Evolutionary conservation across 2,797 vertebrate genomes (phyloP).

Genomic region (Aeoliscus strigatus): DNA sequence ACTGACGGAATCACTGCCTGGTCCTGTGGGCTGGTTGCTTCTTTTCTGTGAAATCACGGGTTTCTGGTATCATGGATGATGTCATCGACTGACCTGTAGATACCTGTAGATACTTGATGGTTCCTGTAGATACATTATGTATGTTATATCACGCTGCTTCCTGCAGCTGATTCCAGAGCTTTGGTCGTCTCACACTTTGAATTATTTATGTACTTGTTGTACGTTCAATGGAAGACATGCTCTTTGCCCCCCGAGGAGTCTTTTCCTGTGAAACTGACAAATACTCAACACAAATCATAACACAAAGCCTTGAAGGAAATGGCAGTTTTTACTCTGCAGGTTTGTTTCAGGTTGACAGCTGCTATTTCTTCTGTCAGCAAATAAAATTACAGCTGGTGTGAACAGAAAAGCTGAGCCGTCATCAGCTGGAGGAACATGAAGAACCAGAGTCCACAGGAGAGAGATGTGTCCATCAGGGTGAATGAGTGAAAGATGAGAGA

Average conservation of each 20-base stretch:
- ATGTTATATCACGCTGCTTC: slow-evolving; percentile 66
- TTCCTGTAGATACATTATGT: too few relatives aligned
- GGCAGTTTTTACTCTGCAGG: slow-evolving; percentile 37
- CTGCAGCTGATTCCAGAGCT: slow-evolving; percentile 81
- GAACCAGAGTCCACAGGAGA: slow-evolving; percentile 29
- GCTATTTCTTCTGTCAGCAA: slow-evolving; percentile 51
- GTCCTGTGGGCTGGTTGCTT: slow-evolving; percentile 13
- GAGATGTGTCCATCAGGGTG: slow-evolving; percentile 37
- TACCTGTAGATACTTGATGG: too few relatives aligned
- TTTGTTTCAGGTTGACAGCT: slow-evolving; percentile 29
- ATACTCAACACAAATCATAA: slow-evolving; percentile 34
- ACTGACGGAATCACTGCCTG: slow-evolving; percentile 10
- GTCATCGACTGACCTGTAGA: too few relatives aligned
- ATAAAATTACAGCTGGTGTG: slow-evolving; percentile 51
- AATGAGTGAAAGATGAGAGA: slow-evolving; percentile 61
- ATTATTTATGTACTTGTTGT: slow-evolving; percentile 84
- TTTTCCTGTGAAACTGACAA: slow-evolving; percentile 40
- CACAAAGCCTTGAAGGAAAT: slow-evolving; percentile 46
- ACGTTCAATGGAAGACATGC: slow-evolving; percentile 78
- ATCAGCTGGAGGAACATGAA: slow-evolving; percentile 36
- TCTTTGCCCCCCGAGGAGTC: slow-evolving; percentile 42
- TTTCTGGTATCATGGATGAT: too few relatives aligned
- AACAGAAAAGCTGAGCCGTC: slow-evolving; percentile 49
- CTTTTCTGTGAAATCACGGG: too few relatives aligned
- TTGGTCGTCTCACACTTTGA: slow-evolving; percentile 80